Percentiles rank a stretch among this genome's conserved stretches.
Conservation (phyloP, 2,888 invertebrate species). For the Cryptocephalus primarius region DNA sequence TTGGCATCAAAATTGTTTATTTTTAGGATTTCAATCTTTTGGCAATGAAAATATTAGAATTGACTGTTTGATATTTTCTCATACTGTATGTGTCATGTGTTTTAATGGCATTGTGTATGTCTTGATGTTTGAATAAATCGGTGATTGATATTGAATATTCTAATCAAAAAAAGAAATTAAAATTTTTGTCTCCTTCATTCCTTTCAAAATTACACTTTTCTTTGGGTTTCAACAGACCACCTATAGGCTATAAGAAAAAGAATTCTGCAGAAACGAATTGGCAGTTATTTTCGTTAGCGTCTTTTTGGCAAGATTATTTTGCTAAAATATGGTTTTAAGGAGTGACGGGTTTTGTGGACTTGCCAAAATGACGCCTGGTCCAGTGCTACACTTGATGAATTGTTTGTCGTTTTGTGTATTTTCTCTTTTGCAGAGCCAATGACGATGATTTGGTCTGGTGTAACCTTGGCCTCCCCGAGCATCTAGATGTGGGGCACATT, state of each 20-base stretch:
- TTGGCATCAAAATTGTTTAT: no score
- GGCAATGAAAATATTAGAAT: no score
- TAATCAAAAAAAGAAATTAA: neutral
- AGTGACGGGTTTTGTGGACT: no score
- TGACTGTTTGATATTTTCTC: neutral
- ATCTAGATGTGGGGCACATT: constrained; percentile 8
- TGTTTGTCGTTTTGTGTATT: neutral
- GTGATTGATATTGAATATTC: constrained; percentile 17
- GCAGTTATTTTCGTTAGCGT: no score
- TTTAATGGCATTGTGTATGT: neutral
- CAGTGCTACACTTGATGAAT: neutral
- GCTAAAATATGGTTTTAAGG: no score
- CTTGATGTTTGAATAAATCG: constrained; percentile 12
- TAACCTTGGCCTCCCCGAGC: constrained; percentile 12
- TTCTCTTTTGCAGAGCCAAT: constrained; percentile 1
- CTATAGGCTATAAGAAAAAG: neutral
- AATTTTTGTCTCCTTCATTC: constrained; percentile 5
- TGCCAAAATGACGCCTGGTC: neutral
- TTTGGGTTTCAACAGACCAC: constrained; percentile 14
- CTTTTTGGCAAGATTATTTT: no score
- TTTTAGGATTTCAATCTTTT: no score
- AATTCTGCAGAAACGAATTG: no score
- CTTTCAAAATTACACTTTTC: constrained; percentile 13
- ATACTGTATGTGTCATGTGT: neutral
- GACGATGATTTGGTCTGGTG: constrained; percentile 14